phyloP scores from a whole-genome alignment of 1,140 invertebrate species.

The Neomicropteryx cornuta region DNA sequence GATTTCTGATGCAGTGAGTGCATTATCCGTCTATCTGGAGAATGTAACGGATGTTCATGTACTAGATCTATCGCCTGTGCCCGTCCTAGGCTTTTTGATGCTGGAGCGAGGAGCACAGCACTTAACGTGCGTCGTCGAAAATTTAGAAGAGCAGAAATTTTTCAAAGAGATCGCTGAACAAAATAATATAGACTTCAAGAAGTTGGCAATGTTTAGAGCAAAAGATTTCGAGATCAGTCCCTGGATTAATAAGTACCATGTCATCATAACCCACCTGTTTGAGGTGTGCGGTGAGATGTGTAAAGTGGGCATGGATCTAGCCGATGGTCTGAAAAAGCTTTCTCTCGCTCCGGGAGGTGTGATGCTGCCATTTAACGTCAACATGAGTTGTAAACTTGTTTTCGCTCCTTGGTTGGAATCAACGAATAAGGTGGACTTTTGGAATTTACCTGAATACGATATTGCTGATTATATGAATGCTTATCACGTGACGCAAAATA shows the following conservation, averaged over 20 bases:
- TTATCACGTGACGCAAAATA: constrained; percentile 27
- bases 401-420: constrained; percentile 23
- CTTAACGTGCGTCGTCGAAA: constrained; percentile 26
- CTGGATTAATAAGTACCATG: constrained; percentile 26
- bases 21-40: constrained; percentile 22
- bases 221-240: constrained; percentile 20
- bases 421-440: constrained; percentile 26
- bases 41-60: constrained; percentile 23
- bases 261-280: constrained; percentile 24
- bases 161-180: constrained; percentile 25
- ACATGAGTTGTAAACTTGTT: constrained; percentile 23
- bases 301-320: constrained; percentile 18
- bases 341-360: constrained; percentile 23
- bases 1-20: constrained; percentile 24
- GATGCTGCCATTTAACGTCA: constrained; percentile 24
- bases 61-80: constrained; percentile 35
- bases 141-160: constrained; percentile 23
- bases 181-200: constrained; percentile 24
- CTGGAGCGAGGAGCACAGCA: constrained; percentile 27
- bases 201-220: constrained; percentile 24
- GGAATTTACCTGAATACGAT: constrained; percentile 22
- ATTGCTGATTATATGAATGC: constrained; percentile 25
- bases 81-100: constrained; percentile 37
- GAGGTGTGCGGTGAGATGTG: constrained; percentile 27
- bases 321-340: constrained; percentile 17